Conservation (phyloP, 2,888 invertebrate species). For the Cosmia pyralina region DNA sequence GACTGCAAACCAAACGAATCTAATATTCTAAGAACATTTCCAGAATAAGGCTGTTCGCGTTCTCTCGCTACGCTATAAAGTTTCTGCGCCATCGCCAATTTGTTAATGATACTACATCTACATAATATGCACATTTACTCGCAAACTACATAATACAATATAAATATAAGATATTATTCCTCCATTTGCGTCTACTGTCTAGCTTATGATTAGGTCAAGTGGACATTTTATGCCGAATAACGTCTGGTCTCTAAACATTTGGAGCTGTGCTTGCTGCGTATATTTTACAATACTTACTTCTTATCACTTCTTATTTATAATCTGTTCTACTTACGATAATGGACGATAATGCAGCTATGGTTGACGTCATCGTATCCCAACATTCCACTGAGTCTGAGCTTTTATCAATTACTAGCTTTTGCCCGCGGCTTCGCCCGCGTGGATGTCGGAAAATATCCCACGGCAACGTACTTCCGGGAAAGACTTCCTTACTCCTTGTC, state of each 20-base stretch:
- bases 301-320: slow-evolving; percentile 2
- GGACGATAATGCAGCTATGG: neutral
- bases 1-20: neutral
- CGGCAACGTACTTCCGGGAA: too few relatives aligned
- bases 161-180: slow-evolving; percentile 59
- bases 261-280: slow-evolving; percentile 2
- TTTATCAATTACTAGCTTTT: neutral
- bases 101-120: slow-evolving; percentile 84
- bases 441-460: too few relatives aligned
- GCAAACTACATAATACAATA: slow-evolving; percentile 65
- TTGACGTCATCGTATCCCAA: slow-evolving; percentile 14
- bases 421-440: too few relatives aligned
- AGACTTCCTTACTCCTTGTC: too few relatives aligned
- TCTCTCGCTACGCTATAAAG: slow-evolving; percentile 69
- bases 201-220: slow-evolving; percentile 51
- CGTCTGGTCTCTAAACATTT: slow-evolving; percentile 20
- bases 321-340: neutral
- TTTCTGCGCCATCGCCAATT: slow-evolving; percentile 80
- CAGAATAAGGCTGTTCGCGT: slow-evolving; percentile 63
- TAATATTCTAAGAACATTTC: neutral
- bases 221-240: slow-evolving; percentile 38
- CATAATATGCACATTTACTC: slow-evolving; percentile 78
- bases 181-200: slow-evolving; percentile 36
- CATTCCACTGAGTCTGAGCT: neutral
- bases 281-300: slow-evolving; percentile 8